Base-by-base conservation (phyloP, 2,888 invertebrate genomes). In the Calameuta pallipes region DNA sequence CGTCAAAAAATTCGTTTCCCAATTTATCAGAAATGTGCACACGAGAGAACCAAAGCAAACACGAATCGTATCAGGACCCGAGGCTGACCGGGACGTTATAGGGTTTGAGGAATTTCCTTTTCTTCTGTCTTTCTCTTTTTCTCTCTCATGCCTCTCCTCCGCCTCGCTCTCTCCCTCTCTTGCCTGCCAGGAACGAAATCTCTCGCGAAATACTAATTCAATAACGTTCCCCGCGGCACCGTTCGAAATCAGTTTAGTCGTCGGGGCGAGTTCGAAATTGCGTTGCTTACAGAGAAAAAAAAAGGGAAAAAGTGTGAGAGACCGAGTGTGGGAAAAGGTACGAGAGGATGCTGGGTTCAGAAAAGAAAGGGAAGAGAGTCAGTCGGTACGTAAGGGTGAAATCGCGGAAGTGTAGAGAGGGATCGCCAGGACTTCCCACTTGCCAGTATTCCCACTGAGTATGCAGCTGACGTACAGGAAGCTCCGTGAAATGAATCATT, bases 401-500 rank as follows among this genome's bases (percentile, higher is more conserved):
- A 75, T 36, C 23, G 74, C 34, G 35, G 37, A 41, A 33, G 69
- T 68, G 71, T 34, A 77, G 73, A 68, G 71, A 80, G 73, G 77
- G 36, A 34, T 74, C 36, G 31, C 30, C 34, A 31, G 31, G 30
- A 71, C 30, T 31, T 30, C 30, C 30, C 13, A 35, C 71, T 71
- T 71, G 30, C 71, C 31, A 15, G 71, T 31, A 15, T 71, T 34
- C 71, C 71, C 12, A 35, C 34, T 79, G 79, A 80, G 80, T 83
- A 84, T 84, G 84, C 83, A 85, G 83, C 80, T 77, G 77, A 81
- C 83, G 85, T 85, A 76, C 76, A 78, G 69, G 73, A 83, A 85
- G 82, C 80, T 85, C 79, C 82, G 77, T 81, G 84, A 82, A 88
- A 89, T 89, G 88, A 88, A 89, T 89, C 88, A 88, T 89, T 89